Conservation (phyloP, 2,888 invertebrate species). For the Callimorpha dominula region DNA sequence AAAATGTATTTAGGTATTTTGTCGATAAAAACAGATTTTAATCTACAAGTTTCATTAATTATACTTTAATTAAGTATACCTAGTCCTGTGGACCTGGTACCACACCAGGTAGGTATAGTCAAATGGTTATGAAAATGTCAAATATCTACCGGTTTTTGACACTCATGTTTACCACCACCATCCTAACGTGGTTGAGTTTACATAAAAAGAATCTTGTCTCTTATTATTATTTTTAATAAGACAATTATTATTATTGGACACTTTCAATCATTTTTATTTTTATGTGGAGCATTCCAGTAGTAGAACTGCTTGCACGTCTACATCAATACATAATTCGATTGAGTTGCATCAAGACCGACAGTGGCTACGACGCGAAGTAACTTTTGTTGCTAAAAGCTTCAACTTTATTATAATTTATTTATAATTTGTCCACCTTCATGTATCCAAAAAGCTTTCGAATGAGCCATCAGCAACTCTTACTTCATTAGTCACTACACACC, state of each 20-base stretch:
- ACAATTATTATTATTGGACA: background rate
- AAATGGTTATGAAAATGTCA: background rate
- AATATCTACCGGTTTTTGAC: background rate
- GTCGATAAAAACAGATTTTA: background rate
- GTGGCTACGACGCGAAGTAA: background rate
- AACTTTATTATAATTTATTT: background rate
- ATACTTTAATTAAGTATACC: background rate
- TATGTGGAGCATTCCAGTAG: background rate
- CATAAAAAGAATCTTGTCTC: background rate
- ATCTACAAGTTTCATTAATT: background rate
- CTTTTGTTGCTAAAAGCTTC: background rate
- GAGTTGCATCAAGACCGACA: background rate
- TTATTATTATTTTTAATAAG: background rate
- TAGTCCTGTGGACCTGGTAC: too few relatives aligned
- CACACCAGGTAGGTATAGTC: too few relatives aligned
- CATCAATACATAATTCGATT: background rate
- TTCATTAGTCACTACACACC: slow-evolving; percentile 40
- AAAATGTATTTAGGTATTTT: background rate
- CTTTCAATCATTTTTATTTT: background rate
- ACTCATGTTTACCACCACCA: too few relatives aligned
- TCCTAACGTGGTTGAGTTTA: background rate
- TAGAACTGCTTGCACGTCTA: background rate
- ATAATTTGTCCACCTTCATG: background rate
- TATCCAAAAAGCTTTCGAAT: background rate
- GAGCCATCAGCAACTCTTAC: slow-evolving; percentile 18